phyloP scores from a whole-genome alignment of 2,113 vertebrate species.

The Megalops atlanticus region DNA sequence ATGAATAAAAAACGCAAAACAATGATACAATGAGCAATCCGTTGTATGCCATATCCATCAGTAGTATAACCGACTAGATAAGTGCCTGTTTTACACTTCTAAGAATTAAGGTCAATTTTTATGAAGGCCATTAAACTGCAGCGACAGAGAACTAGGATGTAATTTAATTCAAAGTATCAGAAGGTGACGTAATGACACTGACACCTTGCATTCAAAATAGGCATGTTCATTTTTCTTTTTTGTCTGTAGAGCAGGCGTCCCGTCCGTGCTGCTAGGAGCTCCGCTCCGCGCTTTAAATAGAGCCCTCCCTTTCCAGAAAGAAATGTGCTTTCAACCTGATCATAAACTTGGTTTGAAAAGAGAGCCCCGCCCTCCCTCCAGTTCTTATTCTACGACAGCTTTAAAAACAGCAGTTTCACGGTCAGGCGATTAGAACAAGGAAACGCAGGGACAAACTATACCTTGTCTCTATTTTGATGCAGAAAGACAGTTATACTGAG shows the following conservation, averaged over 20 bases:
- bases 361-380: slow-evolving; percentile 63
- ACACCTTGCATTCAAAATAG: neutral
- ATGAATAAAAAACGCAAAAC: neutral
- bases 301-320: slow-evolving; percentile 1
- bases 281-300: neutral
- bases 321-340: slow-evolving; percentile 46
- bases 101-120: neutral
- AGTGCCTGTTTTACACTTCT: neutral
- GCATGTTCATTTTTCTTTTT: neutral
- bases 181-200: neutral
- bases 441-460: slow-evolving; percentile 59
- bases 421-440: slow-evolving; percentile 61
- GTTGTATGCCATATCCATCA: too few species aligned
- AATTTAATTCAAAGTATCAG: neutral
- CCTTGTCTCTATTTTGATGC: slow-evolving; percentile 37
- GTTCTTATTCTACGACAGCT: slow-evolving; percentile 47
- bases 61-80: too few species aligned
- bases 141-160: neutral
- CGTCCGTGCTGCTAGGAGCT: neutral
- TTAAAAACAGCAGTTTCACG: slow-evolving; percentile 70
- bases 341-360: slow-evolving; percentile 63
- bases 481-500: slow-evolving; percentile 23
- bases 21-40: too few species aligned
- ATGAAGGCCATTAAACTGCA: neutral
- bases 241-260: neutral